A percentile compares a stretch with the other conserved stretches of the same genome.
Conservation (phyloP, 2,113 vertebrate species). For the Accipiter virgatus region DNA sequence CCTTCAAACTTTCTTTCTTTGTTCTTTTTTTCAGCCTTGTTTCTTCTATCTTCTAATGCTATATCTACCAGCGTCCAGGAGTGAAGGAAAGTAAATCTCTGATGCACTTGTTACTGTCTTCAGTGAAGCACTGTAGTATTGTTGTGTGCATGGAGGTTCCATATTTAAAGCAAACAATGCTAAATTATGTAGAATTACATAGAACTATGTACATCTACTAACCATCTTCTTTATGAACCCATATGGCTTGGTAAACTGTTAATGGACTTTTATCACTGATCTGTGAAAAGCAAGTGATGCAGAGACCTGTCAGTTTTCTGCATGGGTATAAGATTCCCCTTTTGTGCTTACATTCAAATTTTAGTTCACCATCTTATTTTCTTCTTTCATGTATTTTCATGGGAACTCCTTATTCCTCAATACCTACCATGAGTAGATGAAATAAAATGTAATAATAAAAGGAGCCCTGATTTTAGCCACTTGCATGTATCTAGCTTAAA, state of each 20-base stretch:
- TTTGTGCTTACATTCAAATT: background rate
- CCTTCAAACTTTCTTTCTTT: conserved; percentile 38
- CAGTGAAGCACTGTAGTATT: background rate
- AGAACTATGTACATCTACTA: background rate
- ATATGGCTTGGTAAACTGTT: background rate
- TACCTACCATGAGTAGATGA: background rate
- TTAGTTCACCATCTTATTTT: background rate
- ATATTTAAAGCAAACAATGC: background rate
- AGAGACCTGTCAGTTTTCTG: background rate
- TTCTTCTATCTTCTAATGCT: conserved; percentile 41
- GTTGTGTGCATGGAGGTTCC: background rate
- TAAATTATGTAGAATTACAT: background rate
- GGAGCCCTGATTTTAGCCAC: background rate
- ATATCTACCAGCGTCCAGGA: conserved; percentile 4
- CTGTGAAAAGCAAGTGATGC: background rate
- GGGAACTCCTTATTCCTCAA: background rate
- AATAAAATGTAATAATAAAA: background rate
- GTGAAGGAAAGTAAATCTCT: conserved; percentile 30
- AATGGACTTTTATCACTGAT: background rate
- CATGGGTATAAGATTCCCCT: background rate
- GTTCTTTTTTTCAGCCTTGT: conserved; percentile 44
- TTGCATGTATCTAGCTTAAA: background rate
- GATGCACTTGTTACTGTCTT: background rate
- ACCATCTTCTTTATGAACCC: background rate
- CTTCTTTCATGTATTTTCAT: background rate